These are phyloP conservation scores for Ypsolopha sequella DNA, from an alignment of 2,888 invertebrate genomes.

Conservation along the genomic window DNA sequence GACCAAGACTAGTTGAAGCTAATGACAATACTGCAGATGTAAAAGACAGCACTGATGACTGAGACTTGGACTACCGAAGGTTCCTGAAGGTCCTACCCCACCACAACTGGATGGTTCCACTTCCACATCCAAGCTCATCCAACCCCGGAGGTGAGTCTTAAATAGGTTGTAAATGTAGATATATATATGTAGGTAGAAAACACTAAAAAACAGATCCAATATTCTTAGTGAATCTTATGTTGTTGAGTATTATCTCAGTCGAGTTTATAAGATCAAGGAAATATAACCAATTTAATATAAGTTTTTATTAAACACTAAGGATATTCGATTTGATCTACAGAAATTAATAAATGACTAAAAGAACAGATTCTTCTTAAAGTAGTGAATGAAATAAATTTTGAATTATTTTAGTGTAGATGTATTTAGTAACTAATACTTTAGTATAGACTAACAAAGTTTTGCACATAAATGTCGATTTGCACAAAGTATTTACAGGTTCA, in stretches of 20 bases:
- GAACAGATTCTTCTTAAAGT: too few species aligned
- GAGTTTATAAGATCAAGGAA: too few species aligned
- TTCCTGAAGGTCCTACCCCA: conserved; percentile 29
- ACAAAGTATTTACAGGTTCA: conserved; percentile 7
- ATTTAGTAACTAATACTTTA: background rate
- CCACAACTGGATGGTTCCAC: conserved; percentile 29
- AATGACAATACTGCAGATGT: too few species aligned
- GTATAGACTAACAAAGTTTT: background rate
- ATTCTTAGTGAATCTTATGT: background rate
- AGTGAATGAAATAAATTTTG: too few species aligned
- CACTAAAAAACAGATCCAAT: background rate
- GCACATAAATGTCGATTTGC: background rate
- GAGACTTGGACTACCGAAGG: conserved; percentile 20
- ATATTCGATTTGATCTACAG: too few species aligned
- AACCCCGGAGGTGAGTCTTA: conserved; percentile 49
- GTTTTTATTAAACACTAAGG: too few species aligned
- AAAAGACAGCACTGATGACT: background rate
- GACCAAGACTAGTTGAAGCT: too few species aligned
- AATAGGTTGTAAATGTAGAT: background rate
- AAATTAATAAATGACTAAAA: too few species aligned
- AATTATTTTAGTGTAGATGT: too few species aligned
- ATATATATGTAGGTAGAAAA: background rate
- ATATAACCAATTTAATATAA: too few species aligned
- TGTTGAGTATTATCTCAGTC: too few species aligned
- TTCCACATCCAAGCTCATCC: conserved; percentile 41